phyloP scores from a whole-genome alignment of 1,140 invertebrate genomes.

The Panulirus ornatus region DNA sequence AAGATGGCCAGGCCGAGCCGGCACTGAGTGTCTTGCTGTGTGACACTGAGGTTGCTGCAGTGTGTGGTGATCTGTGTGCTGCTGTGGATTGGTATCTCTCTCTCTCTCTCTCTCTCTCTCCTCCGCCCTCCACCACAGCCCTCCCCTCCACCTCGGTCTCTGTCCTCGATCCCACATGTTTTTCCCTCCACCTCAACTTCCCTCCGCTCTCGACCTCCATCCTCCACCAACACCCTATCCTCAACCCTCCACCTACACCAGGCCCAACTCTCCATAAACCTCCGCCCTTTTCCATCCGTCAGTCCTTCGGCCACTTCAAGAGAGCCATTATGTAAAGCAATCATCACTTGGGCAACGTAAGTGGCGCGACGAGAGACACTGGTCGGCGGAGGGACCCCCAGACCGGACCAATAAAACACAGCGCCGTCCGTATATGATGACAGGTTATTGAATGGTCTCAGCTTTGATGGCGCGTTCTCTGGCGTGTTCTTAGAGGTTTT shows the following conservation, averaged over 20 bases:
- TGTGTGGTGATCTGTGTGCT: no score
- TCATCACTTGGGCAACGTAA: constrained; percentile 4
- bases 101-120: constrained; percentile 19
- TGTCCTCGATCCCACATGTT: neutral
- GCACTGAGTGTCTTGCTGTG: neutral
- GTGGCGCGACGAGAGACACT: neutral
- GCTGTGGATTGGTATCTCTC: neutral
- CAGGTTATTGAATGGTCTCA: constrained; percentile 25
- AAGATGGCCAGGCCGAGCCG: neutral
- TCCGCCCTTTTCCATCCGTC: neutral
- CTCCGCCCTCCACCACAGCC: neutral
- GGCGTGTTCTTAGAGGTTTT: neutral
- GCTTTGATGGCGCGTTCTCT: constrained; percentile 18
- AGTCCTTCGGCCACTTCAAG: neutral
- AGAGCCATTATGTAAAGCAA: constrained; percentile 22
- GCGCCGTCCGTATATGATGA: constrained; percentile 1
- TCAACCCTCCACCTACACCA: neutral
- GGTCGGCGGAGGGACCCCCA: neutral
- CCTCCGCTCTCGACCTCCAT: neutral
- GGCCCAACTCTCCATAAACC: neutral
- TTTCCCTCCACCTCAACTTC: no score
- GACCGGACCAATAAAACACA: constrained; percentile 27
- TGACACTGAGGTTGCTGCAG: no score
- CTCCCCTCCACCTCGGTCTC: neutral
- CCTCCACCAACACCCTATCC: neutral